These are phyloP conservation scores for Ectemnius lituratus DNA, from an alignment of 2,888 invertebrate genomes.

Conservation along the genomic window DNA sequence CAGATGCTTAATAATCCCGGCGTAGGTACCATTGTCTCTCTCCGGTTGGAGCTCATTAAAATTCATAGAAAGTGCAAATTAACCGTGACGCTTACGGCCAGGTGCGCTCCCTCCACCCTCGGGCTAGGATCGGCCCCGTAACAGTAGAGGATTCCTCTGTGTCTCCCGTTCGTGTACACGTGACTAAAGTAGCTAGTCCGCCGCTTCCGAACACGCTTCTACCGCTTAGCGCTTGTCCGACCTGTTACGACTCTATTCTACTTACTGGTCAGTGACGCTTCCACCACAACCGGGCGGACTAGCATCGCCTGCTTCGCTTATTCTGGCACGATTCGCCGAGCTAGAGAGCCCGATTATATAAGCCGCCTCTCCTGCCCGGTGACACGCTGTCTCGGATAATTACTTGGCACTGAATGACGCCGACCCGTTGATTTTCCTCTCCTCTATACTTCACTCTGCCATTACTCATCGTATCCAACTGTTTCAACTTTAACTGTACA, in stretches of 20 bases:
- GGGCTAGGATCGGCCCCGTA: neutral
- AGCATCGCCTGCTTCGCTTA: neutral
- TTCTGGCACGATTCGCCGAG: constrained; percentile 42
- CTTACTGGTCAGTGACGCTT: constrained; percentile 51
- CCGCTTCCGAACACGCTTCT: no score
- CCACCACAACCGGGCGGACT: neutral
- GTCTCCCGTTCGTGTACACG: constrained; percentile 40
- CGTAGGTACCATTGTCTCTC: constrained; percentile 37
- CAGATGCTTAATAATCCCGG: constrained; percentile 30
- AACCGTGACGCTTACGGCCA: constrained; percentile 66
- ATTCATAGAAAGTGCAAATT: constrained; percentile 71
- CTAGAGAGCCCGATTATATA: constrained; percentile 32
- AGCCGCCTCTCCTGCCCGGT: constrained; percentile 17
- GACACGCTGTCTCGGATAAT: constrained; percentile 35
- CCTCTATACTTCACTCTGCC: no score
- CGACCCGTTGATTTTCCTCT: neutral
- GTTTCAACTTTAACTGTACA: no score
- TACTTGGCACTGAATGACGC: constrained; percentile 36
- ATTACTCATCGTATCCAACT: no score
- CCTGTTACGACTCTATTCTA: constrained; percentile 45
- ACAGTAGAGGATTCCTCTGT: constrained; percentile 38
- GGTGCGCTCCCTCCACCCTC: constrained; percentile 44
- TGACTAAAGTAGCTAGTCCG: constrained; percentile 38
- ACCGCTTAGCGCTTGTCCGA: no score
- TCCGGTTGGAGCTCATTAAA: constrained; percentile 61